Percentiles rank a stretch among this genome's conserved stretches.
These are phyloP conservation scores for Nansenia antarctica DNA, from an alignment of 2,113 vertebrate genomes.

Conservation along the genomic window DNA sequence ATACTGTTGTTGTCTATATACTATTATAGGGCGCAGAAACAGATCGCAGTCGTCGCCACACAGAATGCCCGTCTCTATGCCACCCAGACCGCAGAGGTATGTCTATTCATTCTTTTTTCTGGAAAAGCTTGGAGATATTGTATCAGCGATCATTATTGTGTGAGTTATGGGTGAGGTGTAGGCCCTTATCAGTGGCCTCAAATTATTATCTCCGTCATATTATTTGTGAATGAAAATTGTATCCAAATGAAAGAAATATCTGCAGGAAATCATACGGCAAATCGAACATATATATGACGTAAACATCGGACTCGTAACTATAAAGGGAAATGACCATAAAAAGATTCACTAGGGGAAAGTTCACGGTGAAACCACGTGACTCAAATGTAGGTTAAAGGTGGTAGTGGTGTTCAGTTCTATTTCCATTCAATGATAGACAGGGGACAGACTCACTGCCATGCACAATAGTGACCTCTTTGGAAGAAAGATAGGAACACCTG, in stretches of 20 bases:
- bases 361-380: constrained; percentile 62
- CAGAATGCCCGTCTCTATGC: constrained; percentile 63
- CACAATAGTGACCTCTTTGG: too few relatives aligned
- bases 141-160: background rate
- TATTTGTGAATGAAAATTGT: background rate
- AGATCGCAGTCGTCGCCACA: constrained; percentile 32
- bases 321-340: too few relatives aligned
- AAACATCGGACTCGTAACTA: background rate
- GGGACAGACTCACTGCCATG: too few relatives aligned
- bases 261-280: too few relatives aligned
- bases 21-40: constrained; percentile 51
- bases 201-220: background rate
- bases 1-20: background rate
- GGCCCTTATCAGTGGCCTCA: too few relatives aligned
- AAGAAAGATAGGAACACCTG: too few relatives aligned
- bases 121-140: background rate
- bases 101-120: background rate
- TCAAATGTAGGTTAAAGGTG: constrained; percentile 11
- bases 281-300: background rate
- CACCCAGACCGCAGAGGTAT: constrained; percentile 71
- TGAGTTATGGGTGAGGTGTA: background rate
- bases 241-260: background rate
- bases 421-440: background rate
- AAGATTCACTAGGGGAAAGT: constrained; percentile 74
- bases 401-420: background rate